phyloP scores from a whole-genome alignment of 2,888 invertebrate genomes.

The Morpho helenor region DNA sequence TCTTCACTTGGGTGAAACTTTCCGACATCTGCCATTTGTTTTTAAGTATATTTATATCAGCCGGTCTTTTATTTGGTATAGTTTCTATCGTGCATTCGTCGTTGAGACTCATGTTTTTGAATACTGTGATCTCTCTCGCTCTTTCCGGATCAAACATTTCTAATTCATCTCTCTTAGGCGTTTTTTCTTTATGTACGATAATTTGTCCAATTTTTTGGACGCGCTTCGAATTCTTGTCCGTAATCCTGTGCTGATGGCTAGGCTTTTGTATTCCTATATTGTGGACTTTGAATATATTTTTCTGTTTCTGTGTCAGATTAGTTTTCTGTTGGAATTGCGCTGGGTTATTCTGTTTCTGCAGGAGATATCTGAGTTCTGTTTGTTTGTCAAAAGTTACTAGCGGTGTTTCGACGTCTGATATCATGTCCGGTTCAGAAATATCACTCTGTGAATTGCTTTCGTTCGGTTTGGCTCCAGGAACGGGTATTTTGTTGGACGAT shows the following conservation, averaged over 20 bases:
- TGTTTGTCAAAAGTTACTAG: conserved; percentile 62
- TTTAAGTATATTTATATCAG: conserved; percentile 68
- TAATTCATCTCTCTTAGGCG: conserved; percentile 33
- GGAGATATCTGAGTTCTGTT: conserved; percentile 65
- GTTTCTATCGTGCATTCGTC: conserved; percentile 81
- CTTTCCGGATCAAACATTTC: conserved; percentile 48
- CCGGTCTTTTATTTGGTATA: conserved; percentile 68
- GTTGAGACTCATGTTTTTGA: conserved; percentile 72
- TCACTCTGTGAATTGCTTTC: conserved; percentile 47
- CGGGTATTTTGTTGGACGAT: conserved; percentile 70
- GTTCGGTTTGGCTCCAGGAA: conserved; percentile 53
- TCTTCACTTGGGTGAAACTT: conserved; percentile 72
- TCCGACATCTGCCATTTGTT: conserved; percentile 76
- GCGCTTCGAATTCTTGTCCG: conserved; percentile 64
- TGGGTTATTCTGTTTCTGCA: conserved; percentile 73
- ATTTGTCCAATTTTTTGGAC: conserved; percentile 70
- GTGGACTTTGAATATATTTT: conserved; percentile 58
- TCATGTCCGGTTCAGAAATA: conserved; percentile 49
- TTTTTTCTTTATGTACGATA: conserved; percentile 52
- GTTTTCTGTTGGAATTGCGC: conserved; percentile 63
- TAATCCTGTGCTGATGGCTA: conserved; percentile 56
- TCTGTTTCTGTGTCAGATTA: conserved; percentile 61
- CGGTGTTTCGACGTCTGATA: conserved; percentile 52
- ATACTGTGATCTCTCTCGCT: conserved; percentile 41
- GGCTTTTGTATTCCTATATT: conserved; percentile 58